A percentile compares a stretch with the other conserved stretches of the same genome.
These are phyloP conservation scores for Mythimna albipuncta DNA, from an alignment of 2,888 invertebrate genomes.

Conservation along the genomic window DNA sequence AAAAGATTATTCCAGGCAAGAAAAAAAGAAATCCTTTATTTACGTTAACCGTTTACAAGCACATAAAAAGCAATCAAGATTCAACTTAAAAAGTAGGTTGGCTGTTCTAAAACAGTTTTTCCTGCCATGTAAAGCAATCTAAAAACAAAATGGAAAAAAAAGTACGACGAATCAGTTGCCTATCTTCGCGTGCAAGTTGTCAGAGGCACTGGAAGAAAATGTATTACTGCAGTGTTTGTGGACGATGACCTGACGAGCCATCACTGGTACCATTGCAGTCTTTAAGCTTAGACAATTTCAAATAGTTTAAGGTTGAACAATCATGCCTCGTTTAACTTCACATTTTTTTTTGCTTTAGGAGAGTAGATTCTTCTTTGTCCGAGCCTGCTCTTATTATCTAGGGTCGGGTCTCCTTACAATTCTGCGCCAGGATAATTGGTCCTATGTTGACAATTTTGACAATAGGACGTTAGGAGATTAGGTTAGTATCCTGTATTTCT, in stretches of 20 bases:
- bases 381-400: too few relatives aligned
- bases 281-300: conserved; percentile 30
- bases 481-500: too few relatives aligned
- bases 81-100: conserved; percentile 47
- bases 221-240: conserved; percentile 63
- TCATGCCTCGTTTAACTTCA: conserved; percentile 32
- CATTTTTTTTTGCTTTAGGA: not conserved
- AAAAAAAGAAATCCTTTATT: conserved; percentile 7
- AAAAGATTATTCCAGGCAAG: not conserved
- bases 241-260: conserved; percentile 56
- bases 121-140: conserved; percentile 41
- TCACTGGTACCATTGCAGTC: conserved; percentile 45
- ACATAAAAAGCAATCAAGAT: conserved; percentile 40
- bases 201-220: conserved; percentile 53
- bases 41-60: conserved; percentile 31
- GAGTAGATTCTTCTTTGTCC: not conserved
- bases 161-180: conserved; percentile 45
- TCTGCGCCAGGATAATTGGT: too few relatives aligned
- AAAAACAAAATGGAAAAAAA: conserved; percentile 45
- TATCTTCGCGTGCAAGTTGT: conserved; percentile 62
- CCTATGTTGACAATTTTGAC: too few relatives aligned
- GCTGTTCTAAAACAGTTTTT: conserved; percentile 43
- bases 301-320: conserved; percentile 19
- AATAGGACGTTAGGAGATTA: too few relatives aligned
- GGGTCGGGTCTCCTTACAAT: too few relatives aligned